Conservation (phyloP, 2,797 vertebrate species). For the Nannoperca obscura region DNA sequence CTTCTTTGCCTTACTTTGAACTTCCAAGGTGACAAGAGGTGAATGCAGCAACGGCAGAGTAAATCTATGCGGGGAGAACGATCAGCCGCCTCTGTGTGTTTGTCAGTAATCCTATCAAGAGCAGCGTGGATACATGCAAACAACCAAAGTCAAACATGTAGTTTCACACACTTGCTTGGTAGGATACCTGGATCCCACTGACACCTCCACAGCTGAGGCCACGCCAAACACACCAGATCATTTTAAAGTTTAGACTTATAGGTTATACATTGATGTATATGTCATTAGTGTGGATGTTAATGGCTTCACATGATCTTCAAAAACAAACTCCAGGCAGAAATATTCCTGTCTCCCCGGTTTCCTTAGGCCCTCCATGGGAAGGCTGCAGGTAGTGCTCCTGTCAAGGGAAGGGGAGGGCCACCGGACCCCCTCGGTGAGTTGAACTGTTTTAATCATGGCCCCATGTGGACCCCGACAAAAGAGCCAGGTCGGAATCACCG, state of each 20-base stretch:
- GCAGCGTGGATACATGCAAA: conserved; percentile 70
- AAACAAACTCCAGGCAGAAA: background rate
- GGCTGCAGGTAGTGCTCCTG: conserved; percentile 62
- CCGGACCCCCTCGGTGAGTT: conserved; percentile 69
- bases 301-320: background rate
- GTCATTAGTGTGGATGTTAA: background rate
- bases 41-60: conserved; percentile 58
- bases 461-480: conserved; percentile 83
- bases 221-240: too few species aligned
- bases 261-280: background rate
- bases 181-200: conserved; percentile 44
- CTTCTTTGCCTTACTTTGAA: conserved; percentile 77
- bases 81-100: conserved; percentile 40
- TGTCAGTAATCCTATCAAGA: conserved; percentile 74
- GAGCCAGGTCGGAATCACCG: conserved; percentile 76
- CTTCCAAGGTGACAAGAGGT: conserved; percentile 70
- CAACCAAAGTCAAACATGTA: conserved; percentile 57
- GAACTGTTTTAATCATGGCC: conserved; percentile 82
- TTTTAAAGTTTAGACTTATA: background rate
- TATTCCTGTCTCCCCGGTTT: conserved; percentile 34
- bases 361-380: conserved; percentile 50
- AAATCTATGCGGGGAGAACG: conserved; percentile 75
- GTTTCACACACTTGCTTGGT: conserved; percentile 53
- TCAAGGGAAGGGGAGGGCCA: conserved; percentile 48
- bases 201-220: background rate